These are phyloP conservation scores for Suncus etruscus DNA, from an alignment of 2,113 vertebrate species.

Conservation along the genomic window DNA sequence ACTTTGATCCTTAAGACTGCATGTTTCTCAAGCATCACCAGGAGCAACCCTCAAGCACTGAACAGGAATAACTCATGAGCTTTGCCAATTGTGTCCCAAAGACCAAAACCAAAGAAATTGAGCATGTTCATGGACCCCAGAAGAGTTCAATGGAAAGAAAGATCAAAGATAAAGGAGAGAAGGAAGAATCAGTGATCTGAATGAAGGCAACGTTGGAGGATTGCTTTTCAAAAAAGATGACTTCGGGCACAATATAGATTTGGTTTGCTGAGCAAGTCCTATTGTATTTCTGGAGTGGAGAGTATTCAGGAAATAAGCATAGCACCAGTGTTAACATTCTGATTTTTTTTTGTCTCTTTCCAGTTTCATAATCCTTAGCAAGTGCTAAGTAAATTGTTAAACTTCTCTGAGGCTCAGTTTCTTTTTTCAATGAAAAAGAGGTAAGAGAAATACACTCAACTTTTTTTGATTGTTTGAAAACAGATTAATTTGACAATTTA, in stretches of 20 bases:
- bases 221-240: not conserved
- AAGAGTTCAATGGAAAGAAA: not conserved
- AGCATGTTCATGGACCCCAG: not conserved
- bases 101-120: too few species aligned
- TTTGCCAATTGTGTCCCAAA: too few species aligned
- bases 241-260: too few species aligned
- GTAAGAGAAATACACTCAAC: not conserved
- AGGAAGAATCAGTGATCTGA: not conserved
- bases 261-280: not conserved
- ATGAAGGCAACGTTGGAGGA: not conserved
- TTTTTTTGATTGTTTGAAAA: not conserved
- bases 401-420: not conserved
- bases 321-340: not conserved
- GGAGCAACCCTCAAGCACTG: too few species aligned
- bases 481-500: not conserved
- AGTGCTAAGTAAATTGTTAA: not conserved
- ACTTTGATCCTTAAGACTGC: too few species aligned
- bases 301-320: not conserved
- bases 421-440: not conserved
- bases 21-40: too few species aligned
- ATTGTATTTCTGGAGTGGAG: not conserved
- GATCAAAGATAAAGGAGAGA: not conserved
- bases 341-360: not conserved
- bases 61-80: too few species aligned
- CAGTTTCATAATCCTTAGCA: not conserved